A percentile compares a stretch with the other conserved stretches of the same genome.
phyloP scores from a whole-genome alignment of 1,140 invertebrate species.

The Trichomalopsis sarcophagae region DNA sequence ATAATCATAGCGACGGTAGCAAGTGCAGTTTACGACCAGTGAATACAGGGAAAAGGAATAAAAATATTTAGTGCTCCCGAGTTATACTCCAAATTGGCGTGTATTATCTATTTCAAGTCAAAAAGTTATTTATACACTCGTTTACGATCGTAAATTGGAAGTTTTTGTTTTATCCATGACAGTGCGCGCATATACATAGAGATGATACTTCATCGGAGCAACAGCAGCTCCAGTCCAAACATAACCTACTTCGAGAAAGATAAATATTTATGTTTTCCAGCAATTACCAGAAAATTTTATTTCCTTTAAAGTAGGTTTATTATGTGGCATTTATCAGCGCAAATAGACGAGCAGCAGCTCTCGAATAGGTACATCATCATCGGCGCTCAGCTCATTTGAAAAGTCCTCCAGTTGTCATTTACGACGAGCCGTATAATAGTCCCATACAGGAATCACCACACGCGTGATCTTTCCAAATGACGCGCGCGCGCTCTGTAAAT shows the following conservation, averaged over 20 bases:
- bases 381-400: constrained; percentile 11
- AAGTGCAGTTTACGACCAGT: not conserved
- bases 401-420: constrained; percentile 49
- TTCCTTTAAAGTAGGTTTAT: constrained; percentile 47
- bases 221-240: not conserved
- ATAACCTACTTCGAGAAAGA: constrained; percentile 14
- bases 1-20: not conserved
- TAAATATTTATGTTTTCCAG: constrained; percentile 16
- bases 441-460: too few relatives aligned
- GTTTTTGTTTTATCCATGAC: not conserved
- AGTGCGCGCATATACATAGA: not conserved
- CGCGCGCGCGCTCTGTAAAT: not conserved
- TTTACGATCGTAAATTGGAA: not conserved
- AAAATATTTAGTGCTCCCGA: not conserved
- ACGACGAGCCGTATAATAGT: too few relatives aligned
- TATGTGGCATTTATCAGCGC: constrained; percentile 55
- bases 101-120: not conserved
- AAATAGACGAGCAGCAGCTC: constrained; percentile 18
- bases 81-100: not conserved
- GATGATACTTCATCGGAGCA: not conserved
- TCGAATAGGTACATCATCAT: not conserved
- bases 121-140: not conserved
- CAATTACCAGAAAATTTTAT: constrained; percentile 9
- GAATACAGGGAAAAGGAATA: not conserved
- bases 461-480: not conserved